These are phyloP conservation scores for Acanthosepion esculentum DNA, from an alignment of 2,888 invertebrate genomes.

Conservation along the genomic window DNA sequence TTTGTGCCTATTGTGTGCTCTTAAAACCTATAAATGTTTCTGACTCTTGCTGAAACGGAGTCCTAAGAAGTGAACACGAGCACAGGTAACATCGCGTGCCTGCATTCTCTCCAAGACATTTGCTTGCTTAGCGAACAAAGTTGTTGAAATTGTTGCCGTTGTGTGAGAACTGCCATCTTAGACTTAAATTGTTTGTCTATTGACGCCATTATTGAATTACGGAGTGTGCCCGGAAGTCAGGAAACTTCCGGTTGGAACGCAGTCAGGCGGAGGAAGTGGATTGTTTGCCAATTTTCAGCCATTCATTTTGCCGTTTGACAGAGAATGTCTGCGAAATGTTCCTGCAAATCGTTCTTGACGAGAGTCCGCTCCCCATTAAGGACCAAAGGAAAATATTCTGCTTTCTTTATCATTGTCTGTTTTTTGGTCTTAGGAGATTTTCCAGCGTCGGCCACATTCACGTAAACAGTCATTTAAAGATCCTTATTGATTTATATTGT, in stretches of 20 bases:
- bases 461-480: neutral
- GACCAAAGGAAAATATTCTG: neutral
- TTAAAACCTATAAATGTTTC: neutral
- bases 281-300: neutral
- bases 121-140: neutral
- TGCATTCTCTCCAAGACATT: neutral
- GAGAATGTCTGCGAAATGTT: neutral
- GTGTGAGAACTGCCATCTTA: neutral
- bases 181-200: slow-evolving; percentile 17
- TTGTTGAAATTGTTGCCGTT: neutral
- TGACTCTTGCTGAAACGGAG: neutral
- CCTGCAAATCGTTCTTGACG: neutral
- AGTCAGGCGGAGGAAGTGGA: neutral
- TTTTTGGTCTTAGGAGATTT: neutral
- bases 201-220: neutral
- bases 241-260: neutral
- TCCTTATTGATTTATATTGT: neutral
- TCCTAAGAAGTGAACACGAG: neutral
- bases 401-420: neutral
- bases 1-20: neutral
- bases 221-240: slow-evolving; percentile 7
- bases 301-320: neutral
- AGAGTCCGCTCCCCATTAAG: neutral
- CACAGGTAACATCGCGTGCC: neutral
- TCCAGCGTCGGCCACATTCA: neutral